Evolutionary conservation across 2,888 invertebrate genomes (phyloP).

Genomic region (Torymus aiolomorphi): DNA sequence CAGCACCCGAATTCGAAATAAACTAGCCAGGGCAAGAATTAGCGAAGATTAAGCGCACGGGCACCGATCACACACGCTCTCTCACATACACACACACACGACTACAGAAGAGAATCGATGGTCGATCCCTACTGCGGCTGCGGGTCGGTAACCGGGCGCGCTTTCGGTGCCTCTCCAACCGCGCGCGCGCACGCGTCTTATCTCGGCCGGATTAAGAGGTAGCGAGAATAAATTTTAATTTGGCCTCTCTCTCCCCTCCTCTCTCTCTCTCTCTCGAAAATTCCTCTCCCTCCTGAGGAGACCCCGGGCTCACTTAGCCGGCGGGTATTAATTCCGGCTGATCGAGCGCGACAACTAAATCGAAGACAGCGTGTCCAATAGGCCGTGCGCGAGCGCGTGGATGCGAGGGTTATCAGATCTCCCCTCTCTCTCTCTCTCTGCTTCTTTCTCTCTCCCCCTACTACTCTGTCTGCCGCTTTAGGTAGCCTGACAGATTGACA

Average conservation of each 20-base stretch:
- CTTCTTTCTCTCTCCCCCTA: no score
- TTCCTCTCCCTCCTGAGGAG: conserved; percentile 24
- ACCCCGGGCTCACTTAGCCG: conserved; percentile 47
- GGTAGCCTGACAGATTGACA: conserved; percentile 72
- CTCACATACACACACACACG: neutral
- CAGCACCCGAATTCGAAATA: neutral
- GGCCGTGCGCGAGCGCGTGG: conserved; percentile 58
- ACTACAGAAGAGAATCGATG: conserved; percentile 10
- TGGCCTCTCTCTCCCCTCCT: conserved; percentile 31
- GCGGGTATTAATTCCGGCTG: conserved; percentile 68
- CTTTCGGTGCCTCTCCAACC: conserved; percentile 1
- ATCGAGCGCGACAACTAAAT: conserved; percentile 71
- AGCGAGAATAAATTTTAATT: conserved; percentile 64
- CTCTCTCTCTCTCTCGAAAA: no score
- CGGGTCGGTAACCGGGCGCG: conserved; percentile 47
- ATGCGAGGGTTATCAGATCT: neutral
- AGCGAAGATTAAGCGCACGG: neutral
- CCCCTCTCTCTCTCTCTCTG: no score
- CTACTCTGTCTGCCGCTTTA: conserved; percentile 59
- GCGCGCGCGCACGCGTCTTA: conserved; percentile 54
- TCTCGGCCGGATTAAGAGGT: conserved; percentile 63
- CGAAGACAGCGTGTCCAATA: conserved; percentile 69
- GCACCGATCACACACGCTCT: neutral
- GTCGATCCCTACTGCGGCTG: conserved; percentile 5
- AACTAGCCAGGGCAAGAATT: neutral